These are phyloP conservation scores for Drosophila nr. perissopoda DNA, from an alignment of 2,888 invertebrate species.

Conservation along the genomic window DNA sequence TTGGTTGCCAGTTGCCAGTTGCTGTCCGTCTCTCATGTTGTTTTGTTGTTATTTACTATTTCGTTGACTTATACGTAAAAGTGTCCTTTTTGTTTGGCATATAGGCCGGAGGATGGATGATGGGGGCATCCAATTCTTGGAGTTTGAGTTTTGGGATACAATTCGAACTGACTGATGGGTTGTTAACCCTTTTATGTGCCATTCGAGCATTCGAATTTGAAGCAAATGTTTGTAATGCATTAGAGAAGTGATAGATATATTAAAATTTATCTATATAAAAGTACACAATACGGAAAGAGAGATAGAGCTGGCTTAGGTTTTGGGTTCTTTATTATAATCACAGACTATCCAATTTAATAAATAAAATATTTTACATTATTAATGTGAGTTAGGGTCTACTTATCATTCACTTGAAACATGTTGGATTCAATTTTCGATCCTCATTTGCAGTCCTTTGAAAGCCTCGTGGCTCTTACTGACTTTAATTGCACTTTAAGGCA, in stretches of 20 bases:
- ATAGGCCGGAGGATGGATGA: constrained; percentile 25
- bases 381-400: background rate
- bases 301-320: background rate
- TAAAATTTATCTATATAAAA: constrained; percentile 11
- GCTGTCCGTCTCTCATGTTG: constrained; percentile 56
- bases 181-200: constrained; percentile 57
- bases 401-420: background rate
- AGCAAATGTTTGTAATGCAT: constrained; percentile 24
- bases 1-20: constrained; percentile 56
- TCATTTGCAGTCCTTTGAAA: constrained; percentile 7
- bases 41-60: constrained; percentile 70
- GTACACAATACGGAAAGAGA: background rate
- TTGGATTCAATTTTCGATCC: constrained; percentile 3
- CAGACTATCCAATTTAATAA: background rate
- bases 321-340: background rate
- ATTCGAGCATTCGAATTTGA: constrained; percentile 30
- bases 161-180: constrained; percentile 31
- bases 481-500: constrained; percentile 47
- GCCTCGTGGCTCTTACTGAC: background rate
- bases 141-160: constrained; percentile 17
- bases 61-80: constrained; percentile 62
- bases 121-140: constrained; percentile 5
- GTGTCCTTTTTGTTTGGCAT: constrained; percentile 58
- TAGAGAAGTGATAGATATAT: constrained; percentile 29
- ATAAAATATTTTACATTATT: background rate